Base-by-base conservation (phyloP, 2,113 vertebrate species). In the Melanocharis versteri region DNA sequence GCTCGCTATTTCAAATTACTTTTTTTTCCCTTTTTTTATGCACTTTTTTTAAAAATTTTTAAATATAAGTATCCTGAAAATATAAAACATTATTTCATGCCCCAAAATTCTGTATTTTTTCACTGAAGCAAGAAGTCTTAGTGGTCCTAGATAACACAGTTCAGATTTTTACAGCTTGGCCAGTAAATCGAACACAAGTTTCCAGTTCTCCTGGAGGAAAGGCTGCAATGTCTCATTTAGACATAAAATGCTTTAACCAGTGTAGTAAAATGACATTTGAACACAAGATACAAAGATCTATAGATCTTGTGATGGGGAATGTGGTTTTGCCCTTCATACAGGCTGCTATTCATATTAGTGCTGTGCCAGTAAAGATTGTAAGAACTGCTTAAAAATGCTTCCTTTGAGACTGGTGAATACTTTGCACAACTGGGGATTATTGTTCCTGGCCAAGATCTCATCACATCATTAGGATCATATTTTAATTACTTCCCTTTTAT, bases 341-440 rank as follows among this genome's bases (percentile, higher is more conserved):
- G 45, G 21, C 77, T 92, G 73, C 83, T 81, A 60, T 94, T 89
- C 53, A 16, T 82, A 30, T 90, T 57, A 79, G 31, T 79, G 27
- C 42, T 92, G 57, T 47, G 37, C 48, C 82, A 81, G 51, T 81
- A 48, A 42, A 69, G 85, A 94, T 47, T 68, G 44, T 48, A 80
- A 57, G 70, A 53, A 45, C 30, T 44, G 18, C 82, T 95, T 88
- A 83, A 58, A 96, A 92, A 92, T 86, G 45, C 50, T 72, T 93
- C 69, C 75, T 96, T 90, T 90, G 86, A 95, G 75, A 70, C 54
- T 93, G 35, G 10, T 81, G 81, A 89, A 87, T 85, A 45, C 69
- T 87, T 95, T 54, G 27, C 61, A 73, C 71, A 80, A 90, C 50
- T 95, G 88, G 54, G 33, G 53, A 57, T 82, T 86, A 68, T 80